These are phyloP conservation scores for Ciconia maguari DNA, from an alignment of 2,113 vertebrate species.

Conservation along the genomic window DNA sequence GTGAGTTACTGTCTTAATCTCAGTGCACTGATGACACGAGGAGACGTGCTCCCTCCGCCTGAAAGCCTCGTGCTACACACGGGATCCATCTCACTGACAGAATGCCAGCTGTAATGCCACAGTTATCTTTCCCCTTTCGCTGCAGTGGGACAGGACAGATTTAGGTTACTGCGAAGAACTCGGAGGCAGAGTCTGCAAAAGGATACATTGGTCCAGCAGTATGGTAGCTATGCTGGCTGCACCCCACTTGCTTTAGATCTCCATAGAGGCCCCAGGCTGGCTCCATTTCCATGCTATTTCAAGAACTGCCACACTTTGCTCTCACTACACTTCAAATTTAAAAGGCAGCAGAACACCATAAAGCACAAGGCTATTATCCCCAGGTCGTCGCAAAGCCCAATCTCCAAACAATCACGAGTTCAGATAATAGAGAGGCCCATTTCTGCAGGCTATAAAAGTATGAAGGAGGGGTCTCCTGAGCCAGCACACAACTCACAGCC, in stretches of 20 bases:
- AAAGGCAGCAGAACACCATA: conserved; percentile 21
- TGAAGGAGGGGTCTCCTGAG: conserved; percentile 30
- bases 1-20: background rate
- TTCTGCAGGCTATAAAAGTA: conserved; percentile 22
- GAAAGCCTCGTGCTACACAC: background rate
- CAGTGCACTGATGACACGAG: background rate
- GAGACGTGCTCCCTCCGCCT: background rate
- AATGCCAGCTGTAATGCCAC: background rate
- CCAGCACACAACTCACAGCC: conserved; percentile 50
- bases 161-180: background rate
- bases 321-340: background rate
- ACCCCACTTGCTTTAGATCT: background rate
- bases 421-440: background rate
- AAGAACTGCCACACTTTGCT: background rate
- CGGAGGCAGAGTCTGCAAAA: background rate
- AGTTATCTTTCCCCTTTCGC: background rate
- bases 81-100: background rate
- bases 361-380: conserved; percentile 42
- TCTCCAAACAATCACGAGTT: conserved; percentile 12
- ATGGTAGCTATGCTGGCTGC: background rate
- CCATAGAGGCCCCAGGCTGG: background rate
- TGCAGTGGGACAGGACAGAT: background rate
- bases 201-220: background rate
- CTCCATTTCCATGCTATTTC: background rate
- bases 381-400: background rate